phyloP scores from a whole-genome alignment of 2,113 vertebrate genomes.

The Myrmecobius fasciatus region DNA sequence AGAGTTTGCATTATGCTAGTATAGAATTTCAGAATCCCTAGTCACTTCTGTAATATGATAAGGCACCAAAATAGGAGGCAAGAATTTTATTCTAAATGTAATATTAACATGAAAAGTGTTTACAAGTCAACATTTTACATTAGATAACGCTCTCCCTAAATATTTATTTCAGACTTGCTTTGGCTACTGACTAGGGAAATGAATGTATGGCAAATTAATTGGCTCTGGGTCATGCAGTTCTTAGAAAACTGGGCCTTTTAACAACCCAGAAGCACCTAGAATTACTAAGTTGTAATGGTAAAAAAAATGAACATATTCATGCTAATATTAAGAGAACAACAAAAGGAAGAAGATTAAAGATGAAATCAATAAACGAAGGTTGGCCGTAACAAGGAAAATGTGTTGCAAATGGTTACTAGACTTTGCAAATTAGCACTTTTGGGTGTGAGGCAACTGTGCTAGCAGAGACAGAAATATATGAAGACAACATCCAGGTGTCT shows the following conservation, averaged over 20 bases:
- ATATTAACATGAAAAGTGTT: background rate
- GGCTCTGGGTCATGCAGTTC: background rate
- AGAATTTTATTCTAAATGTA: background rate
- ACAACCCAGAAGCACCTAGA: background rate
- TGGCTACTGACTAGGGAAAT: background rate
- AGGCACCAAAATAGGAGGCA: background rate
- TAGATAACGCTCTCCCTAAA: background rate
- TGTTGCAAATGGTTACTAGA: slow-evolving; percentile 42
- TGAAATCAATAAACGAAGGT: slow-evolving; percentile 34
- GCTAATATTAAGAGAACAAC: slow-evolving; percentile 41
- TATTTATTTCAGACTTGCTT: background rate
- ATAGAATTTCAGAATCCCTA: background rate
- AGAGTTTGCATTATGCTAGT: background rate
- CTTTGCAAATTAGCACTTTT: slow-evolving; percentile 56
- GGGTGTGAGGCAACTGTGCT: slow-evolving; percentile 47
- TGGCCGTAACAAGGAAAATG: slow-evolving; percentile 6
- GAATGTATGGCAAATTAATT: slow-evolving; percentile 26
- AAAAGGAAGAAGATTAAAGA: slow-evolving; percentile 51
- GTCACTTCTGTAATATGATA: background rate
- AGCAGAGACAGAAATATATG: slow-evolving; percentile 42
- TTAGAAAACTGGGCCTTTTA: background rate
- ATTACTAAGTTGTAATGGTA: slow-evolving; percentile 15
- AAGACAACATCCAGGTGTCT: slow-evolving; percentile 63
- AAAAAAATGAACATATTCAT: slow-evolving; percentile 52
- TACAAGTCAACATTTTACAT: background rate